Base-by-base conservation (phyloP, 2,113 vertebrate species). In the Glaucidium brasilianum region DNA sequence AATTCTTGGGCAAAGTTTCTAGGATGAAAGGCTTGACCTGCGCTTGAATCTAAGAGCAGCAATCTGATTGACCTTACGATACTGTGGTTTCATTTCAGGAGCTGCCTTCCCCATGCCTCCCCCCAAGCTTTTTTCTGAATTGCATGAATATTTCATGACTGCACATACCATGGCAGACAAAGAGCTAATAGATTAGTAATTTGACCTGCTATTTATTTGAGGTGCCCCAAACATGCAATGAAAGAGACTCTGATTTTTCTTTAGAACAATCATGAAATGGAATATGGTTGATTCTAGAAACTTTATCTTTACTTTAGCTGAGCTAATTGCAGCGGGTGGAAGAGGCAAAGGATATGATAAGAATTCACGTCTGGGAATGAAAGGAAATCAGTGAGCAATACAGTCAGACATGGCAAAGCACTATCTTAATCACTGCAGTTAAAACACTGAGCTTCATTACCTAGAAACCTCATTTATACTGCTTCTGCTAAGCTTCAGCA, bases 101-200 rank as follows among this genome's bases (percentile, higher is more conserved):
- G 85, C 43, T 94, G 81, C 71, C 47, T 35, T 62, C 49, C 35
- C 50, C 11, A 3, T 17, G 39, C 52, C 39, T 6, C 22, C 11
- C 5, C 15, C 39, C 19, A 64, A 85, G 64, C 68, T 76, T 95
- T 93, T 86, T 92, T 60, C 91, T 87, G 87, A 96, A 94, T 90
- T 67, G 39, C 82, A 96, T 94, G 89, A 97, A 96, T 94, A 92
- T 92, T 97, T 97, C 92, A 91, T 90, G 85, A 97, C 85, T 76
- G 80, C 11, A 5, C 75, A 56, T 95, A 79, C 84, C 59, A 30
- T 37, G 32, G 87, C 78, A 96, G 93, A 98, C 93, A 95, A 97
- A 97, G 92, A 97, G 58, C 88, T 95, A 92, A 97, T 85, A 96
- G 91, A 91, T 91, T 79, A 85, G 91, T 93, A 97, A 93, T 53